Evolutionary conservation across 1,140 invertebrate species (phyloP).

Genomic region (Macrobrachium rosenbergii): DNA sequence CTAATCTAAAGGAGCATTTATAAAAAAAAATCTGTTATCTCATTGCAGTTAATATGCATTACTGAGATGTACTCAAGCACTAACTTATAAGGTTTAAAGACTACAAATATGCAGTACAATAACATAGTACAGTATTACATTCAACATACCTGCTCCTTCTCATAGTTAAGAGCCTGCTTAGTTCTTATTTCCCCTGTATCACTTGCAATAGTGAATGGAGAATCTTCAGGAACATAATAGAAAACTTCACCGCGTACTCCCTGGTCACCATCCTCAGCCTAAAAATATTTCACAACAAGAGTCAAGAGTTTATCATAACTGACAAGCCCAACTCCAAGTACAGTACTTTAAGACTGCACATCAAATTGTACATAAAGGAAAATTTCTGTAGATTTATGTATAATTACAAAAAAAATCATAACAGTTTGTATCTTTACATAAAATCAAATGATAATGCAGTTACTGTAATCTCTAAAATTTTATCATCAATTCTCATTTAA

Average conservation of each 20-base stretch:
- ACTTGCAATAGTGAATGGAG: conserved; percentile 84
- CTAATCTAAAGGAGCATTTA: too few relatives aligned
- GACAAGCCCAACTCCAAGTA: not conserved
- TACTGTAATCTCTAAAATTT: too few relatives aligned
- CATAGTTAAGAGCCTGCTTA: conserved; percentile 84
- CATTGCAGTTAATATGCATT: too few relatives aligned
- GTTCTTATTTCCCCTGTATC: conserved; percentile 85
- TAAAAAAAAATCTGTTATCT: too few relatives aligned
- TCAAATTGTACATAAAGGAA: not conserved
- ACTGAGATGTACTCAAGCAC: too few relatives aligned
- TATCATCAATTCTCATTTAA: too few relatives aligned
- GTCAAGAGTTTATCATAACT: not conserved
- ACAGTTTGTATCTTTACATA: too few relatives aligned
- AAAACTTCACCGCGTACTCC: conserved; percentile 76
- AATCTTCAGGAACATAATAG: conserved; percentile 80
- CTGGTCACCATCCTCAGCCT: conserved; percentile 82
- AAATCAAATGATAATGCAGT: too few relatives aligned
- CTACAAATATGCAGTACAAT: too few relatives aligned
- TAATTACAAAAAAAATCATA: too few relatives aligned
- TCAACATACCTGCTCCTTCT: conserved; percentile 76
- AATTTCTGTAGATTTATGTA: too few relatives aligned
- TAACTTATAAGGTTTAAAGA: too few relatives aligned
- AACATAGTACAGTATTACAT: not conserved
- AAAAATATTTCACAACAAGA: not conserved
- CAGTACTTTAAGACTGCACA: not conserved